phyloP scores from a whole-genome alignment of 2,888 invertebrate species.

The Danaus chrysippus region DNA sequence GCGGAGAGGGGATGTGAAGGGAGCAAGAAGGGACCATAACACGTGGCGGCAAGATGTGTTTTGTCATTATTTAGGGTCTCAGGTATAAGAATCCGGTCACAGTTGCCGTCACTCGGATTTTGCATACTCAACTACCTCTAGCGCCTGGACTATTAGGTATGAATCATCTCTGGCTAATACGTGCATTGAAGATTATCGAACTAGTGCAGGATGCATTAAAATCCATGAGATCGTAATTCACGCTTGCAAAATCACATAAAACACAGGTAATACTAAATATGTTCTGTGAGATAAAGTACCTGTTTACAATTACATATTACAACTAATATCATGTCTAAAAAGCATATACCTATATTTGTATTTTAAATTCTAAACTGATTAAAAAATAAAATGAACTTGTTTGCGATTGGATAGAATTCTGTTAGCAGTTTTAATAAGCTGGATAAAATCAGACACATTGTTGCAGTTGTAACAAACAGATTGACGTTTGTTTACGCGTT shows the following conservation, averaged over 20 bases:
- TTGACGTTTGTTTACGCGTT: conserved; percentile 69
- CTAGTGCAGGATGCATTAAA: conserved; percentile 75
- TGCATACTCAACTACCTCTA: too few relatives aligned
- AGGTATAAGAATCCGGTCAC: too few relatives aligned
- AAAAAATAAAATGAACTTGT: conserved; percentile 33
- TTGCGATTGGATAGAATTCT: conserved; percentile 76
- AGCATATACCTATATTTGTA: not conserved
- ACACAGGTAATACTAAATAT: conserved; percentile 71
- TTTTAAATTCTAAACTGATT: conserved; percentile 62
- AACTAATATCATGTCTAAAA: conserved; percentile 63
- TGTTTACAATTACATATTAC: conserved; percentile 41
- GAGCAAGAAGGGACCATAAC: too few relatives aligned
- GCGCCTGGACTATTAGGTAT: too few relatives aligned
- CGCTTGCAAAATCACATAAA: conserved; percentile 64
- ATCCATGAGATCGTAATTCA: conserved; percentile 77
- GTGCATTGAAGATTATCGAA: conserved; percentile 75
- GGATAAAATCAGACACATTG: conserved; percentile 67
- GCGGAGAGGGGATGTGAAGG: too few relatives aligned
- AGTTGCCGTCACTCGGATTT: too few relatives aligned
- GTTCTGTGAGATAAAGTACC: conserved; percentile 62
- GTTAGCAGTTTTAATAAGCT: conserved; percentile 73
- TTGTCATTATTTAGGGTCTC: too few relatives aligned
- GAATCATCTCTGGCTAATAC: conserved; percentile 73
- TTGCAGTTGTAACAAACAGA: conserved; percentile 67
- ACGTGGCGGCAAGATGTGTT: too few relatives aligned